Evolutionary conservation across 2,113 vertebrate species (phyloP).

Genomic region (Eonycteris spelaea): DNA sequence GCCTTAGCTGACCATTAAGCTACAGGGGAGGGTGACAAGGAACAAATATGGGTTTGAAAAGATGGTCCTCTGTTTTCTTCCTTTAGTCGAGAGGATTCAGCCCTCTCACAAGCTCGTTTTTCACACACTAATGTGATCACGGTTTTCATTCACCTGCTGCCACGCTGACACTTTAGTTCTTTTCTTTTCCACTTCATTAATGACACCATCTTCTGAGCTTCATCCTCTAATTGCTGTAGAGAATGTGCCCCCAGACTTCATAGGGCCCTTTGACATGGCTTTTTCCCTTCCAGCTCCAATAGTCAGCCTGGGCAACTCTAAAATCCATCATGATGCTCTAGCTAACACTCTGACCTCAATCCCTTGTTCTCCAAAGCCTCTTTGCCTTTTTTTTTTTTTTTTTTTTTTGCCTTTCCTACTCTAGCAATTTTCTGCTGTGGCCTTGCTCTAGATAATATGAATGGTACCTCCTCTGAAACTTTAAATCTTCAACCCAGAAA

Average conservation of each 20-base stretch:
- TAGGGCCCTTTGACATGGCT: neutral
- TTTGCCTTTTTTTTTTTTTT: no score
- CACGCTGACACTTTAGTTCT: neutral
- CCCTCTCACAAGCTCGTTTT: neutral
- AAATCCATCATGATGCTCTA: neutral
- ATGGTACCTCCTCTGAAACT: neutral
- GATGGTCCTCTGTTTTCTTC: neutral
- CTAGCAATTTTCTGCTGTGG: neutral
- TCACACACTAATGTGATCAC: neutral
- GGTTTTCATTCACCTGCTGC: neutral
- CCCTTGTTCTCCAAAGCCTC: neutral
- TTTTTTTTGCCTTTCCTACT: conserved; percentile 6
- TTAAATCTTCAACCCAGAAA: neutral
- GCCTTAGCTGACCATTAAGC: neutral
- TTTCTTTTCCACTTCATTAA: neutral
- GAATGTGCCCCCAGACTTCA: neutral
- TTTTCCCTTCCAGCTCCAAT: neutral
- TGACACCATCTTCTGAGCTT: neutral
- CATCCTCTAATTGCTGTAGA: neutral
- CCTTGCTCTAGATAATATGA: neutral
- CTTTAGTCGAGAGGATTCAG: neutral
- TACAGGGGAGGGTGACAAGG: neutral
- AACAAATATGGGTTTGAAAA: neutral
- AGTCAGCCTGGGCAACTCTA: neutral
- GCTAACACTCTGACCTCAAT: neutral